These are phyloP conservation scores for Sprattus sprattus DNA, from an alignment of 2,113 vertebrate genomes.

Conservation along the genomic window DNA sequence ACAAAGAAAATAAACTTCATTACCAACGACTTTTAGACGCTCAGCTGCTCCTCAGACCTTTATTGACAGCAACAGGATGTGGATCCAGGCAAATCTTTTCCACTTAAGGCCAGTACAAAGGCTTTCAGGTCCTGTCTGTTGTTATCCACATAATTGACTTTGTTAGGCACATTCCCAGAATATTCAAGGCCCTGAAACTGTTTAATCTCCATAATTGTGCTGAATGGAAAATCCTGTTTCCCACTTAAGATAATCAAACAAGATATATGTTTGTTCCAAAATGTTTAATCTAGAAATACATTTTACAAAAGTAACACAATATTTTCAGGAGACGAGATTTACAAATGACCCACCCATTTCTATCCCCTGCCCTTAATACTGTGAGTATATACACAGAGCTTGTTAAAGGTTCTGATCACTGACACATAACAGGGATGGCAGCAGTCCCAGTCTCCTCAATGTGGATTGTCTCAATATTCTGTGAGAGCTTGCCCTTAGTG, in stretches of 20 bases:
- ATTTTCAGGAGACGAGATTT: too few relatives aligned
- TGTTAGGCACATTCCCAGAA: neutral
- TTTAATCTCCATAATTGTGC: neutral
- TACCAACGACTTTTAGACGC: too few relatives aligned
- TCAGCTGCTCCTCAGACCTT: too few relatives aligned
- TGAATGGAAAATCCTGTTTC: neutral
- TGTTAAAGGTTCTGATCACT: neutral
- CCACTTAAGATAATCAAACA: neutral
- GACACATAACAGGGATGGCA: neutral
- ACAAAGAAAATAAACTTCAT: too few relatives aligned
- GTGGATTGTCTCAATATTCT: conserved; percentile 1
- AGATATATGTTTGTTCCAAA: too few relatives aligned
- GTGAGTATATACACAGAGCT: too few relatives aligned
- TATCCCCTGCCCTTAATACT: neutral
- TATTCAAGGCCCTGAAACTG: neutral
- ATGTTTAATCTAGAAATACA: too few relatives aligned
- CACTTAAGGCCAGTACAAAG: neutral
- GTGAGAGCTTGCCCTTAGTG: neutral
- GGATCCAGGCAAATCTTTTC: neutral
- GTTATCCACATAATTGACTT: neutral
- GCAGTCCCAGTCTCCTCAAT: neutral
- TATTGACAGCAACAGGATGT: neutral
- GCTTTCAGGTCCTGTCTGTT: conserved; percentile 37
- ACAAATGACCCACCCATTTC: neutral
- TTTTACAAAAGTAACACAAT: too few relatives aligned